phyloP scores from a whole-genome alignment of 2,797 vertebrate species.

The Microctenopoma stevenorrisi region DNA sequence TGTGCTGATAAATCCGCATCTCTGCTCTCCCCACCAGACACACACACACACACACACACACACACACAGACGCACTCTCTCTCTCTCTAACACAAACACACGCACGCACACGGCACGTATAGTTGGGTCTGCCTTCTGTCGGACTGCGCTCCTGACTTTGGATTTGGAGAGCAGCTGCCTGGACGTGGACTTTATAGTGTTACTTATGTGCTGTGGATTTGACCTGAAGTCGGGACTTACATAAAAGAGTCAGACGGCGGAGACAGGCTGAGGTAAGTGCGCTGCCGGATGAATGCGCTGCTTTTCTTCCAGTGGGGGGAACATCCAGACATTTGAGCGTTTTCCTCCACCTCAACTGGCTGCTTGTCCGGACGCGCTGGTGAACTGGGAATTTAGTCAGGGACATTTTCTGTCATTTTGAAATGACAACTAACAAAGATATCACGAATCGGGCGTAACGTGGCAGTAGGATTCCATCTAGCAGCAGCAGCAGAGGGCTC shows the following conservation, averaged over 20 bases:
- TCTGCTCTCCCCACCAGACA: constrained; percentile 19
- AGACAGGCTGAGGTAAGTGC: constrained; percentile 59
- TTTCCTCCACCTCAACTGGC: constrained; percentile 1
- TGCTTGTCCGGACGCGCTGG: constrained; percentile 25
- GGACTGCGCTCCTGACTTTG: constrained; percentile 75
- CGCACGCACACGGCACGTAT: constrained; percentile 37
- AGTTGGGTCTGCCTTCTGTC: constrained; percentile 71
- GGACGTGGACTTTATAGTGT: constrained; percentile 63
- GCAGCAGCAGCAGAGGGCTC: not conserved
- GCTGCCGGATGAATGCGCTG: constrained; percentile 1
- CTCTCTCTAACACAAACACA: not conserved
- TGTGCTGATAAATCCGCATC: constrained; percentile 67
- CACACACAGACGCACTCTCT: not conserved
- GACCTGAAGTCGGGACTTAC: constrained; percentile 75
- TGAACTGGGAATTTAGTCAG: constrained; percentile 3
- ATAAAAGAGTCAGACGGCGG: constrained; percentile 39
- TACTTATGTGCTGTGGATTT: constrained; percentile 53
- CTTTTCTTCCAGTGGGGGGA: not conserved
- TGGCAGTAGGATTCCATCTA: not conserved
- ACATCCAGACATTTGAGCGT: constrained; percentile 15
- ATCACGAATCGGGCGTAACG: not conserved
- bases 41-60: not conserved
- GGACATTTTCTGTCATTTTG: not conserved
- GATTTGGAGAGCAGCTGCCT: constrained; percentile 75
- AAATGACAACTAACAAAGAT: not conserved